A percentile compares a stretch with the other conserved stretches of the same genome.
Conservation (phyloP, 2,888 invertebrate species). For the Drosophila koepferae region DNA sequence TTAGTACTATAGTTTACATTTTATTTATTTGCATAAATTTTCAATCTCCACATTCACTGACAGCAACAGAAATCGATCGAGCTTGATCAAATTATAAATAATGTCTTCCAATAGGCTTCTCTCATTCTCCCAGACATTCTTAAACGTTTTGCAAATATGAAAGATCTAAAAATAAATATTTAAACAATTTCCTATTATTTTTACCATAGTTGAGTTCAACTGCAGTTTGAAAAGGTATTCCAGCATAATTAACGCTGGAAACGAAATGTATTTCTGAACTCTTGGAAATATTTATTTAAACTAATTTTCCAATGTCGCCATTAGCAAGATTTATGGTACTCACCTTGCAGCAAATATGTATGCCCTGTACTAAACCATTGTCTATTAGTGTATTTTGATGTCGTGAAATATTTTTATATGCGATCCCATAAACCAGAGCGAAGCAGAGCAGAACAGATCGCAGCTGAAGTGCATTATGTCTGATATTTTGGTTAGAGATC, state of each 20-base stretch:
- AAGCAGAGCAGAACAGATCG: conserved; percentile 7
- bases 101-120: neutral
- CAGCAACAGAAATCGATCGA: neutral
- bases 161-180: neutral
- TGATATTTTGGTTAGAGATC: conserved; percentile 43
- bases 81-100: neutral
- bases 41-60: neutral
- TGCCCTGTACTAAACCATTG: conserved; percentile 31
- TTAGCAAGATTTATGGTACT: conserved; percentile 47
- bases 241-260: neutral
- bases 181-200: neutral
- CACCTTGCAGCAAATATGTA: conserved; percentile 39
- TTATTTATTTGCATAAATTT: too few relatives aligned
- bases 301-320: neutral
- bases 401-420: conserved; percentile 26
- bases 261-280: neutral
- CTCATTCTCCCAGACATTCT: neutral
- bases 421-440: conserved; percentile 8
- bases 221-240: neutral
- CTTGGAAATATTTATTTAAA: conserved; percentile 4
- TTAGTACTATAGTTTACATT: neutral
- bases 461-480: conserved; percentile 41
- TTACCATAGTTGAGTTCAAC: neutral
- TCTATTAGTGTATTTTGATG: conserved; percentile 50
- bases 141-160: neutral